A percentile compares a stretch with the other conserved stretches of the same genome.
These are phyloP conservation scores for Belonocnema kinseyi DNA, from an alignment of 1,140 invertebrate genomes.

Conservation along the genomic window DNA sequence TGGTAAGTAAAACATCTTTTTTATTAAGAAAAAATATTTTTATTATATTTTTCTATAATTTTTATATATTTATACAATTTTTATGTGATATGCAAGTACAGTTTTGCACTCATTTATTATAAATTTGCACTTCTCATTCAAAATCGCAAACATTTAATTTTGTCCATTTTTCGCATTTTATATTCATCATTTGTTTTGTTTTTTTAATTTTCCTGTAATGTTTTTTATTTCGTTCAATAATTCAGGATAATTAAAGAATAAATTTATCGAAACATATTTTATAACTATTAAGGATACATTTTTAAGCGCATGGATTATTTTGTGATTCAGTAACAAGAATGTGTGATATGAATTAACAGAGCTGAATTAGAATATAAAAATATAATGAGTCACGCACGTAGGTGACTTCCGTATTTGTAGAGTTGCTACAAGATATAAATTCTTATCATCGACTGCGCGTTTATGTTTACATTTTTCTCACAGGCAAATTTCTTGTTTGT, in stretches of 20 bases:
- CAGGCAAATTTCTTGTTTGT: neutral
- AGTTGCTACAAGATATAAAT: neutral
- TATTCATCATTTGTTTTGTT: too few relatives aligned
- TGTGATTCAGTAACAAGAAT: neutral
- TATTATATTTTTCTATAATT: neutral
- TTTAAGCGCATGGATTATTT: too few relatives aligned
- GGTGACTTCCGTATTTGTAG: neutral
- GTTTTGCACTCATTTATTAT: neutral
- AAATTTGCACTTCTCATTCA: neutral
- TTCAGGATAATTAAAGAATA: too few relatives aligned
- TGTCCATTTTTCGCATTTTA: too few relatives aligned
- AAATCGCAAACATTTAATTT: too few relatives aligned
- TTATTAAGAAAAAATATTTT: neutral
- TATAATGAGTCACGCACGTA: slow-evolving; percentile 7
- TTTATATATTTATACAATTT: neutral
- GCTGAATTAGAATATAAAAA: neutral
- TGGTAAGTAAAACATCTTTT: slow-evolving; percentile 2
- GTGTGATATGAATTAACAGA: neutral
- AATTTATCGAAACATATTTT: too few relatives aligned
- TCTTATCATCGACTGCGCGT: neutral
- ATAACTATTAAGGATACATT: too few relatives aligned
- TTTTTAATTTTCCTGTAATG: too few relatives aligned
- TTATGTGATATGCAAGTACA: neutral
- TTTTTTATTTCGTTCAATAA: too few relatives aligned
- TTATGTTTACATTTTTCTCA: slow-evolving; percentile 24